Conservation (phyloP, 1,140 invertebrate species). For the Zeugodacus cucurbitae region DNA sequence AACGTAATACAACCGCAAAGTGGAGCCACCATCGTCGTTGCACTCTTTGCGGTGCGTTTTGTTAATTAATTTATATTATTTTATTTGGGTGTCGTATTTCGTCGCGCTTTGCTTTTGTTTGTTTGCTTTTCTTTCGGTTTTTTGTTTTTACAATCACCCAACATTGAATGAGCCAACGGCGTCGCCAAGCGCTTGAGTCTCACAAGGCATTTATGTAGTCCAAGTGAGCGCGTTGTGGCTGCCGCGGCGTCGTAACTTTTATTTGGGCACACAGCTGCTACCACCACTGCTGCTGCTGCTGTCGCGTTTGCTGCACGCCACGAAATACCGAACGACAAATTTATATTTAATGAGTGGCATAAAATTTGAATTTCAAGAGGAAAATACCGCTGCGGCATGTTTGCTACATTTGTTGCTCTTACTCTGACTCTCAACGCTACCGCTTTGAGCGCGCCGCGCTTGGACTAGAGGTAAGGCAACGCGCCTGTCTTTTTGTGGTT, state of each 20-base stretch:
- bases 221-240: background rate
- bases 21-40: background rate
- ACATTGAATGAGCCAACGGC: background rate
- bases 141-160: background rate
- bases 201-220: background rate
- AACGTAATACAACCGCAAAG: background rate
- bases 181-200: background rate
- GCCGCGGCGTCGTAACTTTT: background rate
- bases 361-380: slow-evolving; percentile 66
- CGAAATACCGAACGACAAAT: slow-evolving; percentile 61
- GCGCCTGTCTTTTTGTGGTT: background rate
- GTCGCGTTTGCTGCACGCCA: background rate
- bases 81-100: slow-evolving; percentile 64
- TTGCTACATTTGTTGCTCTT: background rate
- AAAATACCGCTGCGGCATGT: slow-evolving; percentile 43
- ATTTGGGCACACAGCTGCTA: background rate
- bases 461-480: background rate
- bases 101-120: background rate
- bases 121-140: background rate
- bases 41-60: slow-evolving; percentile 61
- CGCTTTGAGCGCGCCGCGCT: background rate
- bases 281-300: no score
- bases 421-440: background rate
- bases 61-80: slow-evolving; percentile 67
- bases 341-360: slow-evolving; percentile 67